Conservation (phyloP, 2,797 vertebrate species). For the Galago senegalensis region DNA sequence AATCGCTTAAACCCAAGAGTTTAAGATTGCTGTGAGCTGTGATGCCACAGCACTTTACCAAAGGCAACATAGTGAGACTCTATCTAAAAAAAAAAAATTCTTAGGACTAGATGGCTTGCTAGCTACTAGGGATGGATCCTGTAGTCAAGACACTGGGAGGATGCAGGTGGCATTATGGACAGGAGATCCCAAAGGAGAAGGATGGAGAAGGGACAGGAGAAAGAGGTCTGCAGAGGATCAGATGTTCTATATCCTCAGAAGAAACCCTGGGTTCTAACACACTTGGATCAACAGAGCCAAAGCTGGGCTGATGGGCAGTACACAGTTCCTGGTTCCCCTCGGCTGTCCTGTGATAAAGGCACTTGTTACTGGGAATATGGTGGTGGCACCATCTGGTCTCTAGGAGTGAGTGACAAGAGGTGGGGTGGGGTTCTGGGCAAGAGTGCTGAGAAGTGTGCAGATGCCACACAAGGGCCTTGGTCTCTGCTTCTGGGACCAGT, state of each 20-base stretch:
- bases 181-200: background rate
- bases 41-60: too few species aligned
- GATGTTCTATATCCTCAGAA: background rate
- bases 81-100: background rate
- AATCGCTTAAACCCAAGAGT: too few species aligned
- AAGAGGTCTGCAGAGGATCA: background rate
- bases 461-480: background rate
- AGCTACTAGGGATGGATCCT: background rate
- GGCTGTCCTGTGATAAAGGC: background rate
- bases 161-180: background rate
- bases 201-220: too few species aligned
- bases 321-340: background rate
- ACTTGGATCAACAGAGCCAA: background rate
- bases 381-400: background rate
- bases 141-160: background rate
- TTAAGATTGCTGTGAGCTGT: too few species aligned
- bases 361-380: background rate
- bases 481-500: background rate
- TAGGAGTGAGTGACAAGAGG: background rate
- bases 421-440: background rate
- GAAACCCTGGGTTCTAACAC: background rate
- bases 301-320: background rate
- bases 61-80: too few species aligned
- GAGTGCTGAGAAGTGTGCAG: too few species aligned
- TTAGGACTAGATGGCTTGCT: background rate